These are phyloP conservation scores for Lissonota sp. DNA, from an alignment of 2,888 invertebrate species.

Conservation along the genomic window DNA sequence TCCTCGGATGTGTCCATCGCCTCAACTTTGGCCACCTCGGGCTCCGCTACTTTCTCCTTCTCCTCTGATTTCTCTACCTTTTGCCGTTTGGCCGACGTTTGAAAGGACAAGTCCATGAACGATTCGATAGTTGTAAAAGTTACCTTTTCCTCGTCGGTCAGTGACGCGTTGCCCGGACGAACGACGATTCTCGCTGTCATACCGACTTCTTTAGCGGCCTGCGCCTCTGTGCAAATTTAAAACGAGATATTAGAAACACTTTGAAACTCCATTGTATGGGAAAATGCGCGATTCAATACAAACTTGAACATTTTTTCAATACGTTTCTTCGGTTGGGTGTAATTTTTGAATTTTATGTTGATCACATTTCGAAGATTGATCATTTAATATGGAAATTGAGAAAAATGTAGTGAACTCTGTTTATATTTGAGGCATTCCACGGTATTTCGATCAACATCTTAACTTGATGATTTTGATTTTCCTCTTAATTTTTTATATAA, in stretches of 20 bases:
- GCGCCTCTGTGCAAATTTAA: slow-evolving; percentile 88
- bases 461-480: no score
- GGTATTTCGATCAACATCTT: no score
- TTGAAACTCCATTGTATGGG: no score
- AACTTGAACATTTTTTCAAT: no score
- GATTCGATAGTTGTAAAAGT: slow-evolving; percentile 86
- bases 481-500: no score
- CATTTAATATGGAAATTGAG: no score
- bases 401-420: no score
- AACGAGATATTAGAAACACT: slow-evolving; percentile 39
- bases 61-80: slow-evolving; percentile 75
- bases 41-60: slow-evolving; percentile 51
- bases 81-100: slow-evolving; percentile 78
- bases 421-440: no score
- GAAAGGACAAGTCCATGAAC: slow-evolving; percentile 86
- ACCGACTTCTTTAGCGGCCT: slow-evolving; percentile 92
- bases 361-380: no score
- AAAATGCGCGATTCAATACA: no score
- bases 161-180: slow-evolving; percentile 91
- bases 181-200: slow-evolving; percentile 88
- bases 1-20: slow-evolving; percentile 79
- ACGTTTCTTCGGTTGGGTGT: no score
- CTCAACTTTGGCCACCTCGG: slow-evolving; percentile 65
- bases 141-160: slow-evolving; percentile 86
- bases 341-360: no score